Percentiles rank a stretch among this genome's conserved stretches.
Evolutionary conservation across 2,113 vertebrate species (phyloP).

Genomic region (Trichomycterus rosablanca): DNA sequence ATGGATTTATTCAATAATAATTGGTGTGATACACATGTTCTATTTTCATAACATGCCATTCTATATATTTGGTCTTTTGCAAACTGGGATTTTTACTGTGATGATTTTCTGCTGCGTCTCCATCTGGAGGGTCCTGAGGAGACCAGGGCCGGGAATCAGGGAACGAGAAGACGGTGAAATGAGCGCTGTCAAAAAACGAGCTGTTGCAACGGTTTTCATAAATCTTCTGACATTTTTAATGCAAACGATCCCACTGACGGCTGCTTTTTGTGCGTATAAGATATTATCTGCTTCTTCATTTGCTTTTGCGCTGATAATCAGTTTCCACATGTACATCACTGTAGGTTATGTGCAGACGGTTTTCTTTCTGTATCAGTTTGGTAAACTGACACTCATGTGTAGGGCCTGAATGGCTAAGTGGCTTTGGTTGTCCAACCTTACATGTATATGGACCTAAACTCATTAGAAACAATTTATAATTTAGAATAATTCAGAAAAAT

Average conservation of each 20-base stretch:
- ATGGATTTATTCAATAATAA: not conserved
- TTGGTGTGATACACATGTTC: not conserved
- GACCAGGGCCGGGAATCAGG: not conserved
- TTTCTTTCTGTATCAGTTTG: not conserved
- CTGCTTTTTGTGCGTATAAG: not conserved
- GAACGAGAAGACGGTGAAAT: not conserved
- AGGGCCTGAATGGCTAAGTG: too few relatives aligned
- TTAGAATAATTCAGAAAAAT: too few relatives aligned
- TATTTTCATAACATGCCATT: not conserved
- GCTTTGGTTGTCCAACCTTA: too few relatives aligned
- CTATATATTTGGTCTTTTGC: not conserved
- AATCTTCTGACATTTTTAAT: not conserved
- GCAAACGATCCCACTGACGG: not conserved
- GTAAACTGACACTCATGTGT: too few relatives aligned
- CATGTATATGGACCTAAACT: too few relatives aligned
- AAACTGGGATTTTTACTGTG: not conserved
- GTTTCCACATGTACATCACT: not conserved
- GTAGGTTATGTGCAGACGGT: constrained; percentile 3
- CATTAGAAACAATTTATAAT: too few relatives aligned
- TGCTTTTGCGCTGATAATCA: not conserved
- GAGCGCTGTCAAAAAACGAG: not conserved
- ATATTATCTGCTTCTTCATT: too few relatives aligned
- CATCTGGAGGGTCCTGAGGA: not conserved
- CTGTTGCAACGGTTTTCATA: not conserved
- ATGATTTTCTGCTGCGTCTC: not conserved